phyloP scores from a whole-genome alignment of 1,140 invertebrate species.

The Sitodiplosis mosellana region DNA sequence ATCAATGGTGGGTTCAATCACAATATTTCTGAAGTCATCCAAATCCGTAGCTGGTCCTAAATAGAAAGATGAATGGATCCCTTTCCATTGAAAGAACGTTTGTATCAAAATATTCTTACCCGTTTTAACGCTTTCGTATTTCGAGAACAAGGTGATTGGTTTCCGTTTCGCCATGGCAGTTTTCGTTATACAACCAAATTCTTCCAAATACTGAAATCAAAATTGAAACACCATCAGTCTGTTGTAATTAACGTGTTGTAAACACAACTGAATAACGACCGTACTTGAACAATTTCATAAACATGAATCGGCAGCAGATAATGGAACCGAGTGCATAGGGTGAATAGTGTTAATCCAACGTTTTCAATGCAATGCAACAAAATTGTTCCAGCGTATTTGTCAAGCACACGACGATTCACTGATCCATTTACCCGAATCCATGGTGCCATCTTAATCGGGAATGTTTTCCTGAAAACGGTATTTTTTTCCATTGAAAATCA shows the following conservation, averaged over 20 bases:
- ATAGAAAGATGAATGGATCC: conserved; percentile 7
- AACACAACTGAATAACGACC: conserved; percentile 8
- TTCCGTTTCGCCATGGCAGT: conserved; percentile 13
- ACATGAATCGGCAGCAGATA: conserved; percentile 23
- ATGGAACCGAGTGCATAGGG: conserved; percentile 32
- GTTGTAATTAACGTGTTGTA: neutral
- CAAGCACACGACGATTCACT: conserved; percentile 46
- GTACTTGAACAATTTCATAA: conserved; percentile 10
- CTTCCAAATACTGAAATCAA: conserved; percentile 20
- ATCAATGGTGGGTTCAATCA: conserved; percentile 27
- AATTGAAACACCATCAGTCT: neutral
- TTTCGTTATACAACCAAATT: conserved; percentile 22
- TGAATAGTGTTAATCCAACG: conserved; percentile 33
- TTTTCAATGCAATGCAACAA: conserved; percentile 39
- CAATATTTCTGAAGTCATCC: conserved; percentile 23
- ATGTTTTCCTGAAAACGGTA: neutral
- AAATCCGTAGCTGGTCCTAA: conserved; percentile 21
- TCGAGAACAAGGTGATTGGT: conserved; percentile 22
- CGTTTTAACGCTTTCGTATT: conserved; percentile 13
- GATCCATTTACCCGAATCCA: conserved; percentile 60
- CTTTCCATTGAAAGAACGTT: conserved; percentile 8
- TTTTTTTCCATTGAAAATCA: too few species aligned
- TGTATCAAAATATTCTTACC: conserved; percentile 13
- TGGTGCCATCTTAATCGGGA: conserved; percentile 18
- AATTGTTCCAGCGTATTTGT: conserved; percentile 45